Base-by-base conservation (phyloP, 2,888 invertebrate species). In the Leucophenga maculata region DNA sequence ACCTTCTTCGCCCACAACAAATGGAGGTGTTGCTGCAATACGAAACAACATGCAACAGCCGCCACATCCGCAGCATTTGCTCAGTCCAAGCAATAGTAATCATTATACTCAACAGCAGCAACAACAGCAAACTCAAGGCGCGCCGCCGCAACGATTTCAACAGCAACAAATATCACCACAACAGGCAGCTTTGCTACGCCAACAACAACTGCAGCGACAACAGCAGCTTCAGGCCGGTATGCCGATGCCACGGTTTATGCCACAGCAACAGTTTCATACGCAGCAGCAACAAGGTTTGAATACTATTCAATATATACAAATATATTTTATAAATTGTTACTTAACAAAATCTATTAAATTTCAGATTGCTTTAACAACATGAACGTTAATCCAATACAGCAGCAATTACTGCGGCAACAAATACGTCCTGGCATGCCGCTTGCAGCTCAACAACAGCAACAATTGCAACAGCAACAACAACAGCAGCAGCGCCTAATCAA, bases 1-100 rank as follows among this genome's bases (percentile, higher is more conserved):
- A 79, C 83, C 87, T 78, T 86, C 86, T 69, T 86, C 87, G 31
- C 82, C 86, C 6, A 80, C 84, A 67, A 74, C 80, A 9, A 73
- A 69, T 65, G 73, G 75, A 11, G 55, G 78, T 26, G 73, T 76
- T 68, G 75, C 76, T 68, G 74, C 75, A 68, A 72, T 86, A 75
- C 80, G 86, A 18, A 79, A 73, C 22, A 79, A 74, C 66, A 74
- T 85, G 60, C 79, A 79, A 57, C 74, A 73, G 13, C 72, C 75
- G 16, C 77, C 77, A 48, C 39, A 64, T 18, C 72, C 72, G 18
- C 73, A 73, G 55, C 54, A 76, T 13, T 60, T 76, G 67, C 60
- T 76, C 13, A 77, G 74, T 70, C 78, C 79, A 11, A 75, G 75
- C 69, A 75, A 70, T 59, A 74, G 20, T 20, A 75, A 72, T 70